These are phyloP conservation scores for Leucopsar rothschildi DNA, from an alignment of 2,113 vertebrate genomes.

Conservation along the genomic window DNA sequence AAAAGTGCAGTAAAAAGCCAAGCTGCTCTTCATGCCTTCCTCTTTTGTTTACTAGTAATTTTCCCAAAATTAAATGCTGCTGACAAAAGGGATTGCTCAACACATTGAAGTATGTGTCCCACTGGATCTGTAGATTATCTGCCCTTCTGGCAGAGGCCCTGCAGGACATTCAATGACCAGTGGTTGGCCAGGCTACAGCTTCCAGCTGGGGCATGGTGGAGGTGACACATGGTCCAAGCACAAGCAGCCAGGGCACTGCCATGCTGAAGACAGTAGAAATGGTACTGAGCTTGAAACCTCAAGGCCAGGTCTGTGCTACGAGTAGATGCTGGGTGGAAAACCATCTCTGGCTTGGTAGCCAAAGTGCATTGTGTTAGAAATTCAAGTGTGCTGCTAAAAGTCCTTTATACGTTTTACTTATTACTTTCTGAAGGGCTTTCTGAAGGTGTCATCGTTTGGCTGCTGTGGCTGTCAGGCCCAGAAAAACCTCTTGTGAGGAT, in stretches of 20 bases:
- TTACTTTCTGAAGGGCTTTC: background rate
- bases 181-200: background rate
- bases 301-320: background rate
- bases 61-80: background rate
- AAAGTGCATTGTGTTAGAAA: background rate
- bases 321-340: background rate
- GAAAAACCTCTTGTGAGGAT: too few relatives aligned
- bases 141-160: background rate
- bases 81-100: background rate
- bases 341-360: background rate
- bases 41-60: background rate
- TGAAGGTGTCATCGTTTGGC: background rate
- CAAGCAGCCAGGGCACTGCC: rapidly evolving
- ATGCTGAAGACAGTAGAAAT: background rate
- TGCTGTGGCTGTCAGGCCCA: background rate
- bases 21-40: background rate
- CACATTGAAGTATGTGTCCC: rapidly evolving
- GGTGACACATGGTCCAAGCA: background rate
- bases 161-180: rapidly evolving
- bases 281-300: background rate
- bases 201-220: background rate
- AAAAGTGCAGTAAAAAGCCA: background rate
- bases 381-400: background rate
- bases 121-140: background rate
- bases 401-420: rapidly evolving